Evolutionary conservation across 2,113 vertebrate genomes (phyloP).

Genomic region (Rhineura floridana): DNA sequence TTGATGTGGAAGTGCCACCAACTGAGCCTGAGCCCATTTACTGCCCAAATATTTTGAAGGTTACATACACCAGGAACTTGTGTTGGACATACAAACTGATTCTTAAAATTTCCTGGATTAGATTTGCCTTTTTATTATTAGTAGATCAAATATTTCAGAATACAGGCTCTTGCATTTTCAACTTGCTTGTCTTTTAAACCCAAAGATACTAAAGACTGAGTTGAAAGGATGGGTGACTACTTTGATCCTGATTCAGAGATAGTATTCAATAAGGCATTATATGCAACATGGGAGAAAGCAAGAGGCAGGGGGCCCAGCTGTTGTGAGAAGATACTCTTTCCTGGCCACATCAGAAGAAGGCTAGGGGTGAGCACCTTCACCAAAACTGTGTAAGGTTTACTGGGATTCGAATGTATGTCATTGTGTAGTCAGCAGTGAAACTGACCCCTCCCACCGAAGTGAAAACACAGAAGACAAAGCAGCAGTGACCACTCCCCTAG

Average conservation of each 20-base stretch:
- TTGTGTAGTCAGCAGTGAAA: neutral
- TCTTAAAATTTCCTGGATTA: neutral
- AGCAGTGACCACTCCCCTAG: neutral
- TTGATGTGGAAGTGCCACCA: conserved; percentile 58
- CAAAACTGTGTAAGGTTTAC: neutral
- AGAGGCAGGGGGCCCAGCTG: neutral
- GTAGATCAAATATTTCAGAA: conserved; percentile 48
- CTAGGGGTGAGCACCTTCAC: too few species aligned
- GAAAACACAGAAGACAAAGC: neutral
- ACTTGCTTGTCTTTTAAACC: conserved; percentile 6
- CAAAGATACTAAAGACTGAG: neutral
- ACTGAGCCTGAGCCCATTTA: conserved; percentile 65
- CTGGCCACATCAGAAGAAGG: neutral
- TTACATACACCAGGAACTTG: conserved; percentile 51
- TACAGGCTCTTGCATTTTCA: conserved; percentile 19
- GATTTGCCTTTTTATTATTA: conserved; percentile 31
- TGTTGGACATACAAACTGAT: conserved; percentile 33
- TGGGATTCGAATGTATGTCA: neutral
- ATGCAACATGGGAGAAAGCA: neutral
- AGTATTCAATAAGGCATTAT: neutral
- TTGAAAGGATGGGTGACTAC: neutral
- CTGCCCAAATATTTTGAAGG: conserved; percentile 47
- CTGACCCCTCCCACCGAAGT: neutral
- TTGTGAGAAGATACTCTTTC: neutral
- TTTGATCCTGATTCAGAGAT: neutral